A percentile compares a stretch with the other conserved stretches of the same genome.
Evolutionary conservation across 2,888 invertebrate genomes (phyloP).

Genomic region (Tenthredo amoena): DNA sequence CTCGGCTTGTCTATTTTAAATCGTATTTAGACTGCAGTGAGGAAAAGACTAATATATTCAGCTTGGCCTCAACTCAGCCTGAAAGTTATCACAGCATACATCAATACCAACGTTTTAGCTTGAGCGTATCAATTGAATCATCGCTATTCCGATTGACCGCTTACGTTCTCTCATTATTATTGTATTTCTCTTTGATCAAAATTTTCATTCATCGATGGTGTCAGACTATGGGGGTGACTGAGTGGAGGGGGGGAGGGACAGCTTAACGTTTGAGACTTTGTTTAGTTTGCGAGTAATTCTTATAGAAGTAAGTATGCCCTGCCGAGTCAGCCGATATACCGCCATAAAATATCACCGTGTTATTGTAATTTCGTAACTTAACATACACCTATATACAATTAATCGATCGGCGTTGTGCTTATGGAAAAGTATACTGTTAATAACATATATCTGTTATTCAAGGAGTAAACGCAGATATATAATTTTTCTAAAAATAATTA

Average conservation of each 20-base stretch:
- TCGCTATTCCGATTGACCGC: neutral
- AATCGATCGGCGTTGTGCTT: slow-evolving; percentile 15
- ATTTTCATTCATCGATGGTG: slow-evolving; percentile 37
- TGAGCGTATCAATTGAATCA: neutral
- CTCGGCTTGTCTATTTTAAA: slow-evolving; percentile 15
- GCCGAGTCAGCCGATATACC: slow-evolving; percentile 13
- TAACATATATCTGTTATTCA: neutral
- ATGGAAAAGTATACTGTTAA: neutral
- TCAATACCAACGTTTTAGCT: slow-evolving; percentile 24
- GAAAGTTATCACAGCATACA: slow-evolving; percentile 25
- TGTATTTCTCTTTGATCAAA: neutral
- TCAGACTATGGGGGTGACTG: neutral
- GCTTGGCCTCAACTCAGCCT: neutral
- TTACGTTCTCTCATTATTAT: neutral
- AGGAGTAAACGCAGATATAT: neutral
- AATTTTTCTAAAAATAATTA: neutral
- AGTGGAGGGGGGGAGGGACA: neutral
- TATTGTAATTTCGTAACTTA: slow-evolving; percentile 1
- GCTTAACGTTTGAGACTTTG: neutral
- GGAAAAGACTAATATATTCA: neutral
- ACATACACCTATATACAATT: neutral
- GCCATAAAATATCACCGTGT: neutral
- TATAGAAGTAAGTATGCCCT: neutral
- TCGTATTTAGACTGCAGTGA: neutral
- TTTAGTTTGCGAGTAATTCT: slow-evolving; percentile 24